Evolutionary conservation across 2,797 vertebrate genomes (phyloP).

Genomic region (Parauchenoglanis punctatus): DNA sequence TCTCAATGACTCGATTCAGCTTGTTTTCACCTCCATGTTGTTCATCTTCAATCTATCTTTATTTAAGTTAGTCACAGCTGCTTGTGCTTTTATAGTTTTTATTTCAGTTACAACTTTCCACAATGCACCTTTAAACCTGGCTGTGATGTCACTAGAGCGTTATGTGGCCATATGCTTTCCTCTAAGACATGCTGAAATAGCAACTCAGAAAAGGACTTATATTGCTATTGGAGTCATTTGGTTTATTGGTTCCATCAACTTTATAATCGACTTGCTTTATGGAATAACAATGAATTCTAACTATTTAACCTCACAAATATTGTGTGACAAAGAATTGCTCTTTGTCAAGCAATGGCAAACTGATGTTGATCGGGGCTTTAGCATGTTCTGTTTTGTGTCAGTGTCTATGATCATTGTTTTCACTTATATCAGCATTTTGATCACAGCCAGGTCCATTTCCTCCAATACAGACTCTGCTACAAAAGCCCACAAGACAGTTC

Average conservation of each 20-base stretch:
- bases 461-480: slow-evolving; percentile 45
- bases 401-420: not conserved
- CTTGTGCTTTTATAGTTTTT: slow-evolving; percentile 55
- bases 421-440: slow-evolving; percentile 50
- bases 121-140: slow-evolving; percentile 66
- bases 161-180: slow-evolving; percentile 51
- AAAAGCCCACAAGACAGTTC: slow-evolving; percentile 47
- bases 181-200: slow-evolving; percentile 17
- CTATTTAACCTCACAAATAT: not conserved
- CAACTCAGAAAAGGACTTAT: slow-evolving; percentile 1
- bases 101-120: not conserved
- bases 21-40: slow-evolving; percentile 44
- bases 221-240: slow-evolving; percentile 10
- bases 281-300: not conserved
- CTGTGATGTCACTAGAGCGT: slow-evolving; percentile 72
- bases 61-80: slow-evolving; percentile 47
- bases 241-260: not conserved
- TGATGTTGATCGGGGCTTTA: slow-evolving; percentile 23
- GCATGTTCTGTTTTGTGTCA: slow-evolving; percentile 40
- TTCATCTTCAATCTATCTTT: slow-evolving; percentile 26
- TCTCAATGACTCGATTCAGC: slow-evolving; percentile 56
- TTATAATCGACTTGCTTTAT: not conserved
- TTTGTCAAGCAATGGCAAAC: slow-evolving; percentile 47
- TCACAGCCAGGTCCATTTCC: slow-evolving; percentile 48
- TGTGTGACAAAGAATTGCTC: slow-evolving; percentile 20